Evolutionary conservation across 2,797 vertebrate genomes (phyloP).

Genomic region (Lutjanus campechanus): DNA sequence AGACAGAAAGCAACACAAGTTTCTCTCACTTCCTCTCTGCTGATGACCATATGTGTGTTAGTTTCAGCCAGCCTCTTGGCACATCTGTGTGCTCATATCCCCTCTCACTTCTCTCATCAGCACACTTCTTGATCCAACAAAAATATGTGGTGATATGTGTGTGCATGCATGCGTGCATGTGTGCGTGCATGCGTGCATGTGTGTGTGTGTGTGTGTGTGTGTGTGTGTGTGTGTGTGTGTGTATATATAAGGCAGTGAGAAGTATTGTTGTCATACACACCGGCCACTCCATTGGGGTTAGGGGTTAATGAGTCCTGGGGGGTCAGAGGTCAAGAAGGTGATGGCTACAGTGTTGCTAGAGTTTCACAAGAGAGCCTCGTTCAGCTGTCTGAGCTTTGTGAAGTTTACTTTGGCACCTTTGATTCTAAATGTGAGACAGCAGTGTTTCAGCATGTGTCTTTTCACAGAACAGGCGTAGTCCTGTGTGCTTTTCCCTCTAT

Average conservation of each 20-base stretch:
- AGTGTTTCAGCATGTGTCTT: constrained; percentile 36
- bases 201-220: constrained; percentile 41
- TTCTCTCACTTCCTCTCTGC: constrained; percentile 86
- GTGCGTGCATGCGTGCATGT: no score
- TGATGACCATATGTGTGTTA: constrained; percentile 85
- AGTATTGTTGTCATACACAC: constrained; percentile 15
- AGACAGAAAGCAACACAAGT: constrained; percentile 69
- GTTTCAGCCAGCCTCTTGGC: constrained; percentile 80
- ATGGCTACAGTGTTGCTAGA: constrained; percentile 65
- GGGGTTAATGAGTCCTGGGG: constrained; percentile 62
- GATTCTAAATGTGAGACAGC: constrained; percentile 36
- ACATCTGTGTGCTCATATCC: constrained; percentile 88
- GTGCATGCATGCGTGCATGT: constrained; percentile 43
- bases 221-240: constrained; percentile 49
- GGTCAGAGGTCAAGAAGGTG: constrained; percentile 60
- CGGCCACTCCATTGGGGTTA: constrained; percentile 30
- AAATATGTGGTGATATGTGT: constrained; percentile 40
- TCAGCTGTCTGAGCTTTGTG: constrained; percentile 56
- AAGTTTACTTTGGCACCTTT: constrained; percentile 51
- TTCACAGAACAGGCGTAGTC: not conserved
- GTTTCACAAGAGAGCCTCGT: constrained; percentile 59
- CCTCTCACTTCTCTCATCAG: constrained; percentile 85
- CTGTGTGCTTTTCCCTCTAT: not conserved
- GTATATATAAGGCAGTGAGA: constrained; percentile 27
- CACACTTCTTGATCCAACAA: constrained; percentile 47